Evolutionary conservation across 1,140 invertebrate genomes (phyloP).

Genomic region (Manduca sexta): DNA sequence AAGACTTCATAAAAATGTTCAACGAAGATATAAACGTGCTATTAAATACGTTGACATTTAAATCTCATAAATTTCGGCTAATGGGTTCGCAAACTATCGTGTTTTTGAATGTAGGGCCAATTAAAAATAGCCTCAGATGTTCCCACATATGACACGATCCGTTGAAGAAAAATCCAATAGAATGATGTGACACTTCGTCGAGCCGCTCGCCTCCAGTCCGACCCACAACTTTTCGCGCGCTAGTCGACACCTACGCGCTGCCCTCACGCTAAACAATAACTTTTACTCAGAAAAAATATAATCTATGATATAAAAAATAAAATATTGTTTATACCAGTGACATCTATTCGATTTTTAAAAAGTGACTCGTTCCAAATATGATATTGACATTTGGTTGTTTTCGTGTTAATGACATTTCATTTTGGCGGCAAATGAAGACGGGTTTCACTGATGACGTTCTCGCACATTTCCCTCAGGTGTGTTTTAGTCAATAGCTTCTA

Average conservation of each 20-base stretch:
- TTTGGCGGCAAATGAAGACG: conserved; percentile 56
- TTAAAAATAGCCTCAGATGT: conserved; percentile 42
- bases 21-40: too few species aligned
- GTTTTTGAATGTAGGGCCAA: conserved; percentile 17
- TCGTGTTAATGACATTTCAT: conserved; percentile 34
- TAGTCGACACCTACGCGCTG: conserved; percentile 49
- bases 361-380: conserved; percentile 4
- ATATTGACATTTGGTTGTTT: neutral
- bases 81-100: neutral
- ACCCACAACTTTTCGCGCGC: conserved; percentile 55
- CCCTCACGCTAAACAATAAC: conserved; percentile 13
- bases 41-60: too few species aligned
- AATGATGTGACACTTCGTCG: conserved; percentile 47
- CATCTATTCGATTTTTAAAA: conserved; percentile 9
- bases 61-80: neutral
- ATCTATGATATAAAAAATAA: too few species aligned
- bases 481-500: conserved; percentile 21
- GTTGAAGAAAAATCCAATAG: conserved; percentile 44
- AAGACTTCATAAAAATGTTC: too few species aligned
- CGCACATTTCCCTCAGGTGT: conserved; percentile 63
- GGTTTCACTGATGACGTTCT: conserved; percentile 62
- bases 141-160: conserved; percentile 51
- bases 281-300: conserved; percentile 9
- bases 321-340: too few species aligned
- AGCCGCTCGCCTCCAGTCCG: conserved; percentile 41